Percentiles rank a stretch among this genome's conserved stretches.
These are phyloP conservation scores for Nycticebus coucang DNA, from an alignment of 2,113 vertebrate species.

Conservation along the genomic window DNA sequence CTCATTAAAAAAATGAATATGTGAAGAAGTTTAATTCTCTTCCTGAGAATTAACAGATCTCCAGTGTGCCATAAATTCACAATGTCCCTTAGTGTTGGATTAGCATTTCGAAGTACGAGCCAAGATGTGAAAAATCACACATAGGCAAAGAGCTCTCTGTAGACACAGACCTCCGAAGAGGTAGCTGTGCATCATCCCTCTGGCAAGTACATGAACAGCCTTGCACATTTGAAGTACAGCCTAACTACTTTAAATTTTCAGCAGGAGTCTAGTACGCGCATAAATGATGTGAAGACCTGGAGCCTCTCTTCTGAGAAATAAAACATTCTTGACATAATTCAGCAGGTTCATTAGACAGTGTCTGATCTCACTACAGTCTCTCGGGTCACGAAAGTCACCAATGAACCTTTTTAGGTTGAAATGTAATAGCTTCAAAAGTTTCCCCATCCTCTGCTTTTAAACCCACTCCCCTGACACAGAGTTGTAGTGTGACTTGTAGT, in stretches of 20 bases:
- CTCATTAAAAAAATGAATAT: constrained; percentile 48
- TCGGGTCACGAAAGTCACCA: background rate
- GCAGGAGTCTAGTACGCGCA: background rate
- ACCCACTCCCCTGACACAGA: background rate
- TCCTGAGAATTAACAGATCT: constrained; percentile 47
- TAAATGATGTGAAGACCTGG: background rate
- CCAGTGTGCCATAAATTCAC: constrained; percentile 23
- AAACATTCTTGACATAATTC: constrained; percentile 47
- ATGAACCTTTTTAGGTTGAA: background rate
- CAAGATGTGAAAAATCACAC: constrained; percentile 55
- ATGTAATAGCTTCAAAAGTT: background rate
- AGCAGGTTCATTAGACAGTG: background rate
- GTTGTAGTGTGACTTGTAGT: background rate
- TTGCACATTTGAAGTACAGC: background rate
- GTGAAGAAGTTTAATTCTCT: background rate
- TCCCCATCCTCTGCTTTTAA: background rate
- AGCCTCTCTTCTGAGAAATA: background rate
- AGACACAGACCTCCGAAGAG: constrained; percentile 43
- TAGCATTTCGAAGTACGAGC: constrained; percentile 56
- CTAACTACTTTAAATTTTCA: constrained; percentile 50
- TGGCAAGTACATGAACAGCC: constrained; percentile 29
- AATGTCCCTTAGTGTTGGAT: constrained; percentile 39
- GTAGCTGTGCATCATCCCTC: background rate
- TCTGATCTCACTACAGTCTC: background rate
- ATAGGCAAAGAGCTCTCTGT: constrained; percentile 12